Conservation (phyloP, 2,888 invertebrate genomes). For the Xanthia togata region DNA sequence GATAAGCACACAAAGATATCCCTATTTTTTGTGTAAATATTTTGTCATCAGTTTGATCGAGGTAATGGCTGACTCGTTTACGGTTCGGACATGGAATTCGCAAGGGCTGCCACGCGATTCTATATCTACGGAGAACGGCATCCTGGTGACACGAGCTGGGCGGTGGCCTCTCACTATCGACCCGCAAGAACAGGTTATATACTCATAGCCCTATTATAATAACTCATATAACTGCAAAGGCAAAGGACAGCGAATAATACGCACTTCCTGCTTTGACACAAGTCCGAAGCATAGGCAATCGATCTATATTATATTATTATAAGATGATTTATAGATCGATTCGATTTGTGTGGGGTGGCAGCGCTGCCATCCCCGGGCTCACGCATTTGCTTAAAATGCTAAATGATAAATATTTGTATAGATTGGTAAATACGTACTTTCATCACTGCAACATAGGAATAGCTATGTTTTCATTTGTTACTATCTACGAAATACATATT, state of each 20-base stretch:
- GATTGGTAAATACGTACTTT: neutral
- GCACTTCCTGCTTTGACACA: slow-evolving; percentile 12
- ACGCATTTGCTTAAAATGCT: neutral
- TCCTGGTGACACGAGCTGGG: slow-evolving; percentile 95
- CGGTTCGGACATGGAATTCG: slow-evolving; percentile 97
- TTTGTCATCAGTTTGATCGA: slow-evolving; percentile 91
- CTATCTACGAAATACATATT: neutral
- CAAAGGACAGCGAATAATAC: slow-evolving; percentile 2
- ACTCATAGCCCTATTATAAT: neutral
- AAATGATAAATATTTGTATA: neutral
- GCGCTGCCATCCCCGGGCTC: neutral
- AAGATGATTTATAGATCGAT: too few relatives aligned
- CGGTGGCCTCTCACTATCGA: slow-evolving; percentile 98
- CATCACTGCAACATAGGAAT: neutral
- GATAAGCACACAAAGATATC: neutral
- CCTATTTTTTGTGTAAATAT: slow-evolving; percentile 40
- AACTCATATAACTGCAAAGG: neutral
- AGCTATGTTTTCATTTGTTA: neutral
- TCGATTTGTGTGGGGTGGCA: slow-evolving; percentile 4
- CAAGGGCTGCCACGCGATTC: slow-evolving; percentile 96
- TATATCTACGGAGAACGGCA: slow-evolving; percentile 97
- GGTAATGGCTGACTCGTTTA: slow-evolving; percentile 95
- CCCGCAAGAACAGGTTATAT: slow-evolving; percentile 96
- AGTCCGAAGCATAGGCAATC: too few relatives aligned
- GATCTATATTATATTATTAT: too few relatives aligned